phyloP scores from a whole-genome alignment of 2,797 vertebrate genomes.

The Pseudomugil tenellus region DNA sequence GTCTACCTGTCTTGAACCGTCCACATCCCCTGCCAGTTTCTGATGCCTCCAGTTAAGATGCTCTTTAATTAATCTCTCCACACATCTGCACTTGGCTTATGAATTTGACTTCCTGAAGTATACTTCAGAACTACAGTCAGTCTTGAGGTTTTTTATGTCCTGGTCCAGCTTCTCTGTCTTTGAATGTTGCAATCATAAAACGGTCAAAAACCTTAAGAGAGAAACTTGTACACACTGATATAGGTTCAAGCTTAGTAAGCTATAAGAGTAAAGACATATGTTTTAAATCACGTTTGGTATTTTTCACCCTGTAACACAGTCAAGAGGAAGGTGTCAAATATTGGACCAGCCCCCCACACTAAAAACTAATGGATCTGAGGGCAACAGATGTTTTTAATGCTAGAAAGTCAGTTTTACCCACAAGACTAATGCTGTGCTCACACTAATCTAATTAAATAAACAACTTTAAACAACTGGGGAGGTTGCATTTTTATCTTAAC shows the following conservation, averaged over 20 bases:
- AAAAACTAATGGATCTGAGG: slow-evolving; percentile 12
- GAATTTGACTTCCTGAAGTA: background rate
- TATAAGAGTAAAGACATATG: slow-evolving; percentile 3
- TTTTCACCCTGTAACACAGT: slow-evolving; percentile 44
- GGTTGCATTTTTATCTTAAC: background rate
- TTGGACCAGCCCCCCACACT: slow-evolving; percentile 11
- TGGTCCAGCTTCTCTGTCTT: background rate
- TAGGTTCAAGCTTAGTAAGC: background rate
- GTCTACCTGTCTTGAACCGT: background rate
- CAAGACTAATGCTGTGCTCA: background rate
- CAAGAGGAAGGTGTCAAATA: slow-evolving; percentile 53
- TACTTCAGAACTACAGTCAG: background rate
- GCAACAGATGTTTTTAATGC: background rate
- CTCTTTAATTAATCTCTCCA: background rate
- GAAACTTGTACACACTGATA: background rate
- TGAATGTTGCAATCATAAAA: slow-evolving; percentile 6
- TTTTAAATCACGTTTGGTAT: background rate
- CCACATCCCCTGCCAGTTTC: background rate
- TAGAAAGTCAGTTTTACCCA: slow-evolving; percentile 11
- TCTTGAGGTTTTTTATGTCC: background rate
- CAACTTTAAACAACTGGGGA: background rate
- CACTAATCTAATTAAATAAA: slow-evolving; percentile 1
- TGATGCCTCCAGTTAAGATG: background rate
- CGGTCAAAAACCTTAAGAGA: background rate
- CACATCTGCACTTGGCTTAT: background rate